Evolutionary conservation across 2,888 invertebrate genomes (phyloP).

Genomic region (Drosophila mulleri): DNA sequence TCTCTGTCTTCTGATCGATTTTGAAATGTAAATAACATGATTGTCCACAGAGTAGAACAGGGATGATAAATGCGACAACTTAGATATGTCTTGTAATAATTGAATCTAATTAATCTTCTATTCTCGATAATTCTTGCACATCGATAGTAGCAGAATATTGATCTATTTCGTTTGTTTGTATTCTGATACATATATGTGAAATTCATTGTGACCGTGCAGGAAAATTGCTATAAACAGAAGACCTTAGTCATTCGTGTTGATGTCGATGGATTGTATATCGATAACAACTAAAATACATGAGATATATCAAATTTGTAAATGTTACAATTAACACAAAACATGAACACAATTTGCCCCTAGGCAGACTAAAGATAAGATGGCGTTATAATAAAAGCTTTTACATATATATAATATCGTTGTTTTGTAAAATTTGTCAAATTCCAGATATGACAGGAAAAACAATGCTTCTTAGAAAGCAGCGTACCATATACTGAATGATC

Average conservation of each 20-base stretch:
- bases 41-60: not conserved
- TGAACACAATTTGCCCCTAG: too few relatives aligned
- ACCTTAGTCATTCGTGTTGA: not conserved
- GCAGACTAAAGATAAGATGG: not conserved
- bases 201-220: not conserved
- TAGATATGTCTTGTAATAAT: conserved; percentile 3
- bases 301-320: not conserved
- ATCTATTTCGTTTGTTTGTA: conserved; percentile 5
- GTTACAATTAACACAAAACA: not conserved
- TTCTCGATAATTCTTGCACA: conserved; percentile 1
- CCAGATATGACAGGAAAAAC: too few relatives aligned
- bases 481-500: not conserved
- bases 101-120: conserved; percentile 4
- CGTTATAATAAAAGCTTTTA: too few relatives aligned
- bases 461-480: too few relatives aligned
- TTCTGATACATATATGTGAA: not conserved
- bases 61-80: conserved; percentile 4
- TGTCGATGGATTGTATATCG: not conserved
- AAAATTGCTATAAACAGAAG: not conserved
- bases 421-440: too few relatives aligned
- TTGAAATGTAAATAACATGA: conserved; percentile 1
- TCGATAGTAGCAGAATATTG: not conserved
- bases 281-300: not conserved
- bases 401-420: too few relatives aligned
- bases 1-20: not conserved